Evolutionary conservation across 2,113 vertebrate genomes (phyloP).

Genomic region (Lipophrys pholis): DNA sequence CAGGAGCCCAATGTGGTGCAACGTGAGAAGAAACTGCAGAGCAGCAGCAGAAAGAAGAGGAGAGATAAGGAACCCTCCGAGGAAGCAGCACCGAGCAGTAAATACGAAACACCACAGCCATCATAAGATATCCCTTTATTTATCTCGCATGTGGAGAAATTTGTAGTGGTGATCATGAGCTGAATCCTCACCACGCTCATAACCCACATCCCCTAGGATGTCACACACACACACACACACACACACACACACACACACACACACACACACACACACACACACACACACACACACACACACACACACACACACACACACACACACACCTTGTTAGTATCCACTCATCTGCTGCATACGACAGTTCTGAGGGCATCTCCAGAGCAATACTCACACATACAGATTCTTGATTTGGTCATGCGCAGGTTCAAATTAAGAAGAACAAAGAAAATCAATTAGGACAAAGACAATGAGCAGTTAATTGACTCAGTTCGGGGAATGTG

Average conservation of each 20-base stretch:
- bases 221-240: not conserved
- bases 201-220: not conserved
- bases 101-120: constrained; percentile 13
- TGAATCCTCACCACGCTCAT: not conserved
- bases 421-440: not conserved
- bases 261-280: constrained; percentile 9
- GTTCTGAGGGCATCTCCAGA: not conserved
- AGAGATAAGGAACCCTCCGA: not conserved
- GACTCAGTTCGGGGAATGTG: constrained; percentile 8
- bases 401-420: not conserved
- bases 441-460: not conserved
- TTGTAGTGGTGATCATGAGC: no score
- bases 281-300: constrained; percentile 6
- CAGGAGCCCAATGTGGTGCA: constrained; percentile 4
- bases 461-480: constrained; percentile 13
- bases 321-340: not conserved
- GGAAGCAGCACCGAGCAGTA: not conserved
- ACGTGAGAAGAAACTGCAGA: constrained; percentile 33
- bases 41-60: not conserved
- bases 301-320: constrained; percentile 7
- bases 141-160: no score
- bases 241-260: constrained; percentile 14
- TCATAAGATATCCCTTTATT: no score
- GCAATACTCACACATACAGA: not conserved
- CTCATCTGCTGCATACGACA: not conserved